Base-by-base conservation (phyloP, 2,888 invertebrate species). In the Acanthosoma haemorrhoidale region DNA sequence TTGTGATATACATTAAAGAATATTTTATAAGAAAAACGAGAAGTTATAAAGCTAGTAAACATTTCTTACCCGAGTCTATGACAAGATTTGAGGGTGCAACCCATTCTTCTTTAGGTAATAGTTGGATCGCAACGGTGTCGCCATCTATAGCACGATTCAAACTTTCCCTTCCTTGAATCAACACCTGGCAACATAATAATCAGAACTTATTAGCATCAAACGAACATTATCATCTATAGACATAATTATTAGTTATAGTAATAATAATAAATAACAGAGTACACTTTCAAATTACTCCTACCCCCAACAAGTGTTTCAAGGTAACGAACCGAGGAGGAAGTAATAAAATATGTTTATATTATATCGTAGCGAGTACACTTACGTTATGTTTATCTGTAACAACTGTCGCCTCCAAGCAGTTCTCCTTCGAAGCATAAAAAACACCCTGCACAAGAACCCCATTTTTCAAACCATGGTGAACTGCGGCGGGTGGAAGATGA, bases 111-210 rank as follows among this genome's bases (percentile, higher is more conserved):
- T 96, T 87, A 0, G 95, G 91, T 59, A 98, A 83, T 59, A 99
- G 81, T 81, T 95, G 88, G 67, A 99, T 82, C 4, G 95, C 98
- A 4, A 99, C 96, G 41, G 89, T 82, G 78, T 99, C 99, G 4
- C 94, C 96, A 79, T 98, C 93, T 0, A 98, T 91, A 2, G 96
- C 94, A 72, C 99, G 86, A 80, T 99, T 99, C 69, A 97, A 85
- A 66, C 92, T 87, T 68, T 86, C 84, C 71, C 90, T 86, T 1
- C 96, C 95, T 86, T 94, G 94, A 18, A 96, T 84, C 6, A 94
- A 81, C 72, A 94, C 85, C 91, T 91, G 75, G 8, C 8, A 8
- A 36, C 13, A 77, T 79, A 66, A 39, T 39, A 64, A 18, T 16
- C n/a, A 11, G 11, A 32, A 63, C 5, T 16, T 11, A 38, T 36